Conservation (phyloP, 1,140 invertebrate species). For the Samia ricini region DNA sequence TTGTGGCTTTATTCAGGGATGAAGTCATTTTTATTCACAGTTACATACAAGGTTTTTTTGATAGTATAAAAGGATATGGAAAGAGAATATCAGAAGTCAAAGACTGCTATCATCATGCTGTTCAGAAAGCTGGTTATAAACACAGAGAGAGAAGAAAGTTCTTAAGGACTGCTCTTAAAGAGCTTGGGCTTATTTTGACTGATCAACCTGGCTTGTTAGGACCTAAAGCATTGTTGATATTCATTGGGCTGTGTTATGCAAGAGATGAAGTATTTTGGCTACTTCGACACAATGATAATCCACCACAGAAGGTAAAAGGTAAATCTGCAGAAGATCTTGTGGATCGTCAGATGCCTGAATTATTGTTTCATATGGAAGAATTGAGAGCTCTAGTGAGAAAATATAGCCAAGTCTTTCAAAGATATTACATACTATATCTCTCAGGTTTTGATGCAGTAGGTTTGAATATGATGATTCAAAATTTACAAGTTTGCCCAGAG, state of each 20-base stretch:
- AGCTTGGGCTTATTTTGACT: conserved; percentile 95
- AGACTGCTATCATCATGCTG: conserved; percentile 93
- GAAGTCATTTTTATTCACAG: conserved; percentile 98
- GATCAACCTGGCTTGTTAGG: conserved; percentile 98
- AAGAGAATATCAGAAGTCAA: conserved; percentile 96
- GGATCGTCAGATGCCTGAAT: conserved; percentile 96
- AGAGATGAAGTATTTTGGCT: conserved; percentile 99
- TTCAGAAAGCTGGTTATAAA: conserved; percentile 92
- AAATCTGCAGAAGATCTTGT: conserved; percentile 93
- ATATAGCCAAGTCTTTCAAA: conserved; percentile 97
- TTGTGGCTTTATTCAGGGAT: conserved; percentile 96
- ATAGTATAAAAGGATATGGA: conserved; percentile 95
- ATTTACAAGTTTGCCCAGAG: conserved; percentile 90
- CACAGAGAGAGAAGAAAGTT: conserved; percentile 98
- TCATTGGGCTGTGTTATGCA: conserved; percentile 96
- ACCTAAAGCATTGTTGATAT: conserved; percentile 97
- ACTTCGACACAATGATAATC: conserved; percentile 96
- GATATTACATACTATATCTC: conserved; percentile 98
- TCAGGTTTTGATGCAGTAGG: conserved; percentile 96
- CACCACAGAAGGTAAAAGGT: conserved; percentile 89
- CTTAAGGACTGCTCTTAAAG: conserved; percentile 95
- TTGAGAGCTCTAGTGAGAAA: conserved; percentile 94
- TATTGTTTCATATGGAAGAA: conserved; percentile 99
- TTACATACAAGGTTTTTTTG: conserved; percentile 96
- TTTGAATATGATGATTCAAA: conserved; percentile 94